These are phyloP conservation scores for Bombylius discolor DNA, from an alignment of 2,888 invertebrate genomes.

Conservation along the genomic window DNA sequence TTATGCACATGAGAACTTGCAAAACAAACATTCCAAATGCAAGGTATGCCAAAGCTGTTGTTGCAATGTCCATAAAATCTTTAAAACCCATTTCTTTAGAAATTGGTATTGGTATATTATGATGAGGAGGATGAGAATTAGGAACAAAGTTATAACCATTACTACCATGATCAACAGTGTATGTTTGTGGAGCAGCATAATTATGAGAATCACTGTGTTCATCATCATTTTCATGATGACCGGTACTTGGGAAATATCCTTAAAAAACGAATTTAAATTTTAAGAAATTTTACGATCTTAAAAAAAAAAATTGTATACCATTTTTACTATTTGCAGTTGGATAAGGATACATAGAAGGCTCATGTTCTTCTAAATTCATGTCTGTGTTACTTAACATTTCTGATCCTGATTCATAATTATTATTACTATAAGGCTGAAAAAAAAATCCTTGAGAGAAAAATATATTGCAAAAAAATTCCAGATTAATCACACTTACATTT, in stretches of 20 bases:
- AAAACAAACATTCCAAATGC: conserved; percentile 70
- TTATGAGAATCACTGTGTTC: not conserved
- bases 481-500: not conserved
- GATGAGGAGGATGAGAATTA: too few species aligned
- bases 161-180: not conserved
- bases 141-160: not conserved
- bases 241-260: conserved; percentile 9
- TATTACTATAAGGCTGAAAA: not conserved
- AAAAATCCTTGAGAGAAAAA: not conserved
- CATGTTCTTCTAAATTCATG: not conserved
- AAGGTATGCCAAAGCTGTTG: conserved; percentile 67
- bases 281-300: not conserved
- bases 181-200: too few species aligned
- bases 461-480: not conserved
- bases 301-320: not conserved
- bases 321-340: conserved; percentile 9
- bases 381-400: not conserved
- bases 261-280: not conserved
- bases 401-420: not conserved
- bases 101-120: not conserved
- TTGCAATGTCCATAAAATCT: conserved; percentile 65
- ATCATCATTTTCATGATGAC: conserved; percentile 4
- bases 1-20: conserved; percentile 64
- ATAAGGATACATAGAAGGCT: not conserved
- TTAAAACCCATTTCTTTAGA: conserved; percentile 6